Evolutionary conservation across 1,140 invertebrate genomes (phyloP), one percentile per base, ranked within the genome.

Genomic region (Dendroctonus valens): DNA sequence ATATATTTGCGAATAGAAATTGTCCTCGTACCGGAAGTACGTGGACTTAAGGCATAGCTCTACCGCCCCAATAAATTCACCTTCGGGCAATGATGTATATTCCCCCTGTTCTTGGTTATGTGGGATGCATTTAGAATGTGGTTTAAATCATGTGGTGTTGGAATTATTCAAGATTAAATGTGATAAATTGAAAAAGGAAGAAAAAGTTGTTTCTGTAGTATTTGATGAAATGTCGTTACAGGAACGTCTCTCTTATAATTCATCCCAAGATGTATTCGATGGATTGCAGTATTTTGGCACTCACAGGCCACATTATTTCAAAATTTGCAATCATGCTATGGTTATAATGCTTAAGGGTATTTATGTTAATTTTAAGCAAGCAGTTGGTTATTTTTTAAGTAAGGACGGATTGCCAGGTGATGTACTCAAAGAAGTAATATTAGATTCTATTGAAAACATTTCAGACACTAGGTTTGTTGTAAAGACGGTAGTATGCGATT

Each of bases 151-250:
- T 7, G 42, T n/a, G n/a, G 42, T 44, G 7, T 7, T 44, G n/a
- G 42, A 44, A 7, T 44, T 44, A n/a, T n/a, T 44, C 7, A 44
- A 44, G n/a, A 44, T 44, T 44, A 44, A 44, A 44, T 7, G 7
- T 7, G n/a, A 44, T 7, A 44, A 44, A 44, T 7, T 44, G 7
- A 44, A 44, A 44, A 44, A 44, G 7, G 42, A 44, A 44, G 42
- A 44, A 44, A 44, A 44, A 44, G 42, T 44, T 7, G 42, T 44
- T 7, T 44, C 42, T 44, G 7, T 44, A 44, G n/a, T 44, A 44
- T 44, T 44, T 44, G 42, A 44, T 44, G 42, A 44, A 44, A 44
- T 44, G 42, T 44, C 42, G n/a, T n/a, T 44, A 44, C 42, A 44
- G n/a, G 42, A 44, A 44, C 42, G n/a, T 44, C 42, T 44, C 7